Percentiles rank a stretch among this genome's conserved stretches.
Evolutionary conservation across 2,113 vertebrate species (phyloP).

Genomic region (Chaetura pelagica): DNA sequence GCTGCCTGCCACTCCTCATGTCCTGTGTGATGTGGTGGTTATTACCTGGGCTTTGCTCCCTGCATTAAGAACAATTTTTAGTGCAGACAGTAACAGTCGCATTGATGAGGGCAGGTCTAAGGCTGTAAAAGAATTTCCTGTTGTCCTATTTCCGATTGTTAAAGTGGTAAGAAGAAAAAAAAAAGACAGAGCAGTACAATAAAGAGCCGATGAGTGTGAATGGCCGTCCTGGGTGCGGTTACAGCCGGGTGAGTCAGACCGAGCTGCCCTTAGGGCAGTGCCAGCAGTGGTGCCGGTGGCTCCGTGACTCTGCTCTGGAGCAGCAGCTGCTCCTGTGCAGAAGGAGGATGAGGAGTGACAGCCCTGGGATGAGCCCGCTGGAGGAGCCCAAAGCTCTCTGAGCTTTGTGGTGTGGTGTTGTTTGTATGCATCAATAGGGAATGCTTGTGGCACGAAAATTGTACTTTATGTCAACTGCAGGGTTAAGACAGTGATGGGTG

Average conservation of each 20-base stretch:
- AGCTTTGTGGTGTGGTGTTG: too few species aligned
- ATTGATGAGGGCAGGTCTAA: constrained; percentile 17
- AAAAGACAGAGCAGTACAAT: background rate
- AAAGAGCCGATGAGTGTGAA: background rate
- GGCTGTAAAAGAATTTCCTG: constrained; percentile 48
- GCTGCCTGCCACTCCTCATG: background rate
- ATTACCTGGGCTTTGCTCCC: background rate
- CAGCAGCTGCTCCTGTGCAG: background rate
- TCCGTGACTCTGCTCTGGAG: background rate
- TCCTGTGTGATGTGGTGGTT: background rate
- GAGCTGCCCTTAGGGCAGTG: background rate
- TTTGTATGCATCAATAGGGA: background rate
- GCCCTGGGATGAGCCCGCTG: background rate
- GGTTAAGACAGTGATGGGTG: background rate
- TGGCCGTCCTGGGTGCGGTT: background rate
- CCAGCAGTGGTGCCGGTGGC: accelerated
- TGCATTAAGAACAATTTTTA: background rate
- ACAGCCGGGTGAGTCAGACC: background rate
- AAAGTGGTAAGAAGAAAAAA: background rate
- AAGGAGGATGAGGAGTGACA: background rate
- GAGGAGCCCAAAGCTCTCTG: background rate
- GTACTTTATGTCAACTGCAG: background rate
- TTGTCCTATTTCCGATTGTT: constrained; percentile 29
- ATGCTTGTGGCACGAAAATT: accelerated
- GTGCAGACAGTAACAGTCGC: background rate